Evolutionary conservation across 2,797 vertebrate species (phyloP), one percentile per base, ranked within the genome.

Genomic region (Enteromius anoplus): DNA sequence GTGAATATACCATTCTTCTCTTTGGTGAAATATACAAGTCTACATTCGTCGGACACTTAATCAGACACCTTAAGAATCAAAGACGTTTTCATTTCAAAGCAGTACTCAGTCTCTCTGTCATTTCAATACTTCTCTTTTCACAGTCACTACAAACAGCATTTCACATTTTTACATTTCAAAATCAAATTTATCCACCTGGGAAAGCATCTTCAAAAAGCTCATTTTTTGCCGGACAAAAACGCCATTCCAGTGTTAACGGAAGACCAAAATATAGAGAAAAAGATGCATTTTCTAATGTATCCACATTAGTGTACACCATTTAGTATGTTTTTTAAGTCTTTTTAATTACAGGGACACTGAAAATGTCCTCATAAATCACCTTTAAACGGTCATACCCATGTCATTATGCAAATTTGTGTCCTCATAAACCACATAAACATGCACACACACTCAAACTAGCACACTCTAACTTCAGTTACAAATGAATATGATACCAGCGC

Each of bases 391-490:
- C 40, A 40, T 40, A 40, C 7, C 40, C 40, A 40, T 40, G 5
- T 9, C 8, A 40, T 40, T 9, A 40, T 40, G 40, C 40, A 40
- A 40, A 40, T 40, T 2, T 40, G 40, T 40, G 40, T 40, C 40
- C 40, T 40, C 40, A 40, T 40, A 40, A 40, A 40, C 40, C 40
- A 40, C 40, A 40, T 40, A 40, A 40, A 19, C 15, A 60, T 9
- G 26, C 47, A n/a, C 45, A 60, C 37, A 78, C 62, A 42, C 26
- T 9, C 12, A 45, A 29, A 81, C 37, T 51, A 51, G 76, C 71
- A 83, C 66, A 68, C 15, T 81, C 42, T 86, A 72, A 89, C 86
- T 92, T 89, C 84, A 86, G 87, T 89, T 87, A 66, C 80, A 75
- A 83, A 37, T 71, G 65, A 70, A 83, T 82, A 82, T 83, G 75